Evolutionary conservation across 1,140 invertebrate genomes (phyloP).

Genomic region (Drosophila parabipectinata): DNA sequence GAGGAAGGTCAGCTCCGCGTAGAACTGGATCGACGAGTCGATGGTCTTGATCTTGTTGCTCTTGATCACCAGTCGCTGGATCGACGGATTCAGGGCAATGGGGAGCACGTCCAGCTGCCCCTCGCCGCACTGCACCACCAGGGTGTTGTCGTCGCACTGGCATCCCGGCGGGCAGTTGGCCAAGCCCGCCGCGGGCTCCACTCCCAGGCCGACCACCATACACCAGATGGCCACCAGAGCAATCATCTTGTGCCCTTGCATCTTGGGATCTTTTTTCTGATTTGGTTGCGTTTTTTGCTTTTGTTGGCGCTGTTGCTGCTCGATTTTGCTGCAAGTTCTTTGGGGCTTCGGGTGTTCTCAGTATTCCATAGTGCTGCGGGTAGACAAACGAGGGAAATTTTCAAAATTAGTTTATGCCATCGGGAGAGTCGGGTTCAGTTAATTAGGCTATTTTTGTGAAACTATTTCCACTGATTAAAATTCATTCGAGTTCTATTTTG

Average conservation of each 20-base stretch:
- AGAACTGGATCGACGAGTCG: slow-evolving; percentile 94
- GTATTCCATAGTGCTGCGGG: slow-evolving; percentile 70
- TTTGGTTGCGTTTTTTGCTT: slow-evolving; percentile 12
- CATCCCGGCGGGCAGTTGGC: slow-evolving; percentile 91
- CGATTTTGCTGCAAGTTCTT: slow-evolving; percentile 4
- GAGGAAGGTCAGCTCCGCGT: slow-evolving; percentile 92
- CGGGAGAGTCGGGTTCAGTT: slow-evolving; percentile 18
- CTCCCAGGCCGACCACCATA: slow-evolving; percentile 36
- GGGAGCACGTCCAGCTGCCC: slow-evolving; percentile 94
- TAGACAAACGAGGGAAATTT: slow-evolving; percentile 42
- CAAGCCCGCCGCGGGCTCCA: slow-evolving; percentile 59
- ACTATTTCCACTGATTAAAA: slow-evolving; percentile 35
- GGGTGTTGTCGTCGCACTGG: slow-evolving; percentile 93
- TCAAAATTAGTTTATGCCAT: slow-evolving; percentile 26
- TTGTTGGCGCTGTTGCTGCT: slow-evolving; percentile 31
- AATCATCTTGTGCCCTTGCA: slow-evolving; percentile 54
- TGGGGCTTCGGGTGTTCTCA: slow-evolving; percentile 23
- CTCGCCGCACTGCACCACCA: slow-evolving; percentile 93
- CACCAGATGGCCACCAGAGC: slow-evolving; percentile 50
- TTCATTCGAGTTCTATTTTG: slow-evolving; percentile 12
- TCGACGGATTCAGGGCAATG: slow-evolving; percentile 95
- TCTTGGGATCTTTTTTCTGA: slow-evolving; percentile 34
- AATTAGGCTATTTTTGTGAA: slow-evolving; percentile 48
- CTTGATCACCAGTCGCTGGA: slow-evolving; percentile 91
- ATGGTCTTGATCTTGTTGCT: slow-evolving; percentile 95